Evolutionary conservation across 2,113 vertebrate species (phyloP).

Genomic region (Eulemur macaco): DNA sequence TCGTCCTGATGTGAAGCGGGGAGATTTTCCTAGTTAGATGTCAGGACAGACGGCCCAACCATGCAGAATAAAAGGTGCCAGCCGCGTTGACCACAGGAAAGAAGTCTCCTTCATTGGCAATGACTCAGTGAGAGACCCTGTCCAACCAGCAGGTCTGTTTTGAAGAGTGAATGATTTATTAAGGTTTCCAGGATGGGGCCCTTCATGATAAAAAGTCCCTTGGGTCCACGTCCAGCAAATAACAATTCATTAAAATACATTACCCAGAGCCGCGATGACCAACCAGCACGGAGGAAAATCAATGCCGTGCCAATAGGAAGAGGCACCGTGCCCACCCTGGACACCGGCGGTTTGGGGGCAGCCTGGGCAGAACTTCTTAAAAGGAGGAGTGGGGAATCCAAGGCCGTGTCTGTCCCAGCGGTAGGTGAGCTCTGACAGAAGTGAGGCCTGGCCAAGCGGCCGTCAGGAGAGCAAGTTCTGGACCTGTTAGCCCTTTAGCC

Average conservation of each 20-base stretch:
- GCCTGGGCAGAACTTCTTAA: background rate
- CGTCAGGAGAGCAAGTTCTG: background rate
- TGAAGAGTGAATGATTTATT: background rate
- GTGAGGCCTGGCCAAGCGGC: background rate
- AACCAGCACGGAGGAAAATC: background rate
- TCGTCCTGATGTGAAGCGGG: background rate
- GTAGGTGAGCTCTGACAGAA: background rate
- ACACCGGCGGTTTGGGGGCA: background rate
- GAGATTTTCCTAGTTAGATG: background rate
- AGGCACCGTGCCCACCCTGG: background rate
- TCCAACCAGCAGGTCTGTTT: background rate
- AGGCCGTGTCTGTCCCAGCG: background rate
- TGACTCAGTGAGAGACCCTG: background rate
- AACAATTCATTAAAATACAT: slow-evolving; percentile 53
- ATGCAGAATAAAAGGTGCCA: background rate
- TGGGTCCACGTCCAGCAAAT: slow-evolving; percentile 40
- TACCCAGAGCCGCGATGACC: background rate
- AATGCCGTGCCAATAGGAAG: background rate
- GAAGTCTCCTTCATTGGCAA: background rate
- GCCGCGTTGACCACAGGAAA: background rate
- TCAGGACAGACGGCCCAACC: background rate
- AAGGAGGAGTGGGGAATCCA: background rate
- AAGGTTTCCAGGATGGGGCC: background rate
- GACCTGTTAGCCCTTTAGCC: background rate
- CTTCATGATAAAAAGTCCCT: slow-evolving; percentile 40